Conservation (phyloP, 2,797 vertebrate species). For the Parambassis ranga region DNA sequence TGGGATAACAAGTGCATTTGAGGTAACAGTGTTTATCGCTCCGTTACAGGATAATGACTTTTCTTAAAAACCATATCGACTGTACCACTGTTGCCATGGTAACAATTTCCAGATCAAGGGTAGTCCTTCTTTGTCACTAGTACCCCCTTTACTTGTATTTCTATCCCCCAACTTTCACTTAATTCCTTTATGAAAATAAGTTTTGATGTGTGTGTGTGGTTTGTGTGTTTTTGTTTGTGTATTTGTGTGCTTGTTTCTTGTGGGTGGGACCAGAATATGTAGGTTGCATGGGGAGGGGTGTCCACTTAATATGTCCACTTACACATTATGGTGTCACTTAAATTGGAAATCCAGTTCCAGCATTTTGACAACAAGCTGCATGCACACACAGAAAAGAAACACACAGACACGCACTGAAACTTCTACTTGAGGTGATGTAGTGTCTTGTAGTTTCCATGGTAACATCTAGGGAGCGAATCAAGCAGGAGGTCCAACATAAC, state of each 20-base stretch:
- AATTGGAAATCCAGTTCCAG: slow-evolving; percentile 58
- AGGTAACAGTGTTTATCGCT: slow-evolving; percentile 10
- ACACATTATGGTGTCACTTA: slow-evolving; percentile 37
- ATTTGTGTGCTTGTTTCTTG: not conserved
- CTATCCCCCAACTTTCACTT: slow-evolving; percentile 22
- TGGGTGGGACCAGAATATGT: not conserved
- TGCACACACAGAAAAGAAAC: slow-evolving; percentile 15
- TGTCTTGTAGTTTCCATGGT: slow-evolving; percentile 85
- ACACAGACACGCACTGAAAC: slow-evolving; percentile 63
- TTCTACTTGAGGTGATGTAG: slow-evolving; percentile 78
- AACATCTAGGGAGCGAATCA: slow-evolving; percentile 76
- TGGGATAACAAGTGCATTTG: not conserved
- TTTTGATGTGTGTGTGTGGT: not conserved
- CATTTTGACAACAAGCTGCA: slow-evolving; percentile 40
- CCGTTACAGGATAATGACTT: slow-evolving; percentile 37
- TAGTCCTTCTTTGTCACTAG: slow-evolving; percentile 43
- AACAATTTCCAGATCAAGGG: slow-evolving; percentile 61
- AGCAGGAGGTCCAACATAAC: slow-evolving; percentile 72
- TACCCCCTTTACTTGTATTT: slow-evolving; percentile 21
- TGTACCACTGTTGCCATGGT: slow-evolving; percentile 71
- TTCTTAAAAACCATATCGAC: slow-evolving; percentile 51
- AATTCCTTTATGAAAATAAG: slow-evolving; percentile 14
- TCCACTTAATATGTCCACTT: slow-evolving; percentile 24
- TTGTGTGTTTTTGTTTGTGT: slow-evolving; percentile 2
- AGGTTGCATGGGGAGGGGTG: not conserved